These are phyloP conservation scores for Chromobotia macracanthus DNA, from an alignment of 2,797 vertebrate species.

Conservation along the genomic window DNA sequence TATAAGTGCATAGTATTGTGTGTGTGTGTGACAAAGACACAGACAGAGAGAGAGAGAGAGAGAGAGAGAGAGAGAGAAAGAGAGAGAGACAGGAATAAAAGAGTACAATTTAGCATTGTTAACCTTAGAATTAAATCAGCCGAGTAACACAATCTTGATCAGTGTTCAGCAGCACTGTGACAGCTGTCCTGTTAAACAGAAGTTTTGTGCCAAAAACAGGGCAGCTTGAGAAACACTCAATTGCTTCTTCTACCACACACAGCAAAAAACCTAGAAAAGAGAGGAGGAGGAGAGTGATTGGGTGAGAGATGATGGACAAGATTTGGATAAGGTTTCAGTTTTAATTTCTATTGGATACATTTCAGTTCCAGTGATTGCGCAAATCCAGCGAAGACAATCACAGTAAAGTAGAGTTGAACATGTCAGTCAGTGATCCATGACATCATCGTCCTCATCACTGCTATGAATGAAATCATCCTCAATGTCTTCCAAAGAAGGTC, in stretches of 20 bases:
- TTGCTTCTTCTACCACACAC: not conserved
- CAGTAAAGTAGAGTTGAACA: not conserved
- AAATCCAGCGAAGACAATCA: not conserved
- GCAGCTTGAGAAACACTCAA: not conserved
- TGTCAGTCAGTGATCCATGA: constrained; percentile 76
- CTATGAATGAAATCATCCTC: constrained; percentile 78
- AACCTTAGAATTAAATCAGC: too few relatives aligned
- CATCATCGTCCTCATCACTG: constrained; percentile 66
- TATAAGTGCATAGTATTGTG: too few relatives aligned
- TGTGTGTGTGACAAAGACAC: too few relatives aligned
- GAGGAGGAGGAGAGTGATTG: not conserved
- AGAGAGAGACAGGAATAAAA: too few relatives aligned
- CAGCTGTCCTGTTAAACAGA: constrained; percentile 9
- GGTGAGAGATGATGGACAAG: not conserved
- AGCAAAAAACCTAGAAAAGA: not conserved
- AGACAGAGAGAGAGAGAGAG: too few relatives aligned
- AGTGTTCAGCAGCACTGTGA: constrained; percentile 4
- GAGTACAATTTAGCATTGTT: too few relatives aligned
- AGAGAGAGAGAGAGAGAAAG: too few relatives aligned
- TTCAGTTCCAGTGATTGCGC: not conserved
- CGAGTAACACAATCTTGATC: not conserved
- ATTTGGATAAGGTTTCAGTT: not conserved
- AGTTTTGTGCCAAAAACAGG: too few relatives aligned
- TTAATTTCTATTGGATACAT: not conserved
- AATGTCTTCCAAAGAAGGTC: constrained; percentile 68